These are phyloP conservation scores for Pachyrhynchus sulphureomaculatus DNA, from an alignment of 1,140 invertebrate species.

Conservation along the genomic window DNA sequence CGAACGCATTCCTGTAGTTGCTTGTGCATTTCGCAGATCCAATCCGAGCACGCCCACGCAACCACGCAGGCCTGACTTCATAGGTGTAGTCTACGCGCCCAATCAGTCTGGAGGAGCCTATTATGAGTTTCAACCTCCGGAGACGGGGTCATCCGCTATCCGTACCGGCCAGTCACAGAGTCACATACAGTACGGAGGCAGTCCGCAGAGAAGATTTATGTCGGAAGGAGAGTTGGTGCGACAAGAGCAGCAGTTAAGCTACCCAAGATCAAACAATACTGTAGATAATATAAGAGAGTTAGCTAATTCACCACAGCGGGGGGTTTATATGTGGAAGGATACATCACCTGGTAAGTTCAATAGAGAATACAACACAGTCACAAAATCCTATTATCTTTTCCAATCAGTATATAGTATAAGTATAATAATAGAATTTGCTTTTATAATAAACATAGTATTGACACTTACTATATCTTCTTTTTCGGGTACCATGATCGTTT, in stretches of 20 bases:
- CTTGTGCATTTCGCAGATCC: slow-evolving; percentile 64
- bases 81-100: slow-evolving; percentile 63
- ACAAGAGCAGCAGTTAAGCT: slow-evolving; percentile 60
- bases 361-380: no score
- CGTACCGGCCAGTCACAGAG: slow-evolving; percentile 45
- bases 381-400: no score
- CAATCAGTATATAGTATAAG: no score
- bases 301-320: slow-evolving; percentile 79
- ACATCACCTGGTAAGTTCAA: slow-evolving; percentile 57
- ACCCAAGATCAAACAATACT: slow-evolving; percentile 61
- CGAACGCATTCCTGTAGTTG: slow-evolving; percentile 40
- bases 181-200: slow-evolving; percentile 53
- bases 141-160: slow-evolving; percentile 42
- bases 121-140: slow-evolving; percentile 50
- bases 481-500: no score
- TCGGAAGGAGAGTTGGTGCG: slow-evolving; percentile 81
- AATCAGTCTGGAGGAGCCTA: slow-evolving; percentile 46
- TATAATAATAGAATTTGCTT: no score
- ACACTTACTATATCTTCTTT: no score
- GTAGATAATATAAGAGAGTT: slow-evolving; percentile 72
- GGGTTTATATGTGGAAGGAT: slow-evolving; percentile 83
- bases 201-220: slow-evolving; percentile 80
- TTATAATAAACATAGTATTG: no score
- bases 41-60: slow-evolving; percentile 88
- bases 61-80: slow-evolving; percentile 80